Evolutionary conservation across 2,888 invertebrate species (phyloP).

Genomic region (Tinea semifulvella): DNA sequence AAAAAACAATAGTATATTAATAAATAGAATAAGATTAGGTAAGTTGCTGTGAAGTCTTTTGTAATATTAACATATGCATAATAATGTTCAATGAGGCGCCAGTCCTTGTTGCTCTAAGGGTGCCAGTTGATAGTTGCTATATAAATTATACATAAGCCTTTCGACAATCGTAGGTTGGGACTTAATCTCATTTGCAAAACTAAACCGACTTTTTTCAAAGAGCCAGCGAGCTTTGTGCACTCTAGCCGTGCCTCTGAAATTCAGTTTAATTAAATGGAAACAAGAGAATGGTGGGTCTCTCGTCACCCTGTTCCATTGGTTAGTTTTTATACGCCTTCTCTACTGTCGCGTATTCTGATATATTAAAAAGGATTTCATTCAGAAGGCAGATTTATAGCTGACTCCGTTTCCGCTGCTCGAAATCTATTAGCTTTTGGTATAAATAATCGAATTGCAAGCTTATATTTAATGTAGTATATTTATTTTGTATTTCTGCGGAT

Average conservation of each 20-base stretch:
- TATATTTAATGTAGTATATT: no score
- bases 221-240: conserved; percentile 21
- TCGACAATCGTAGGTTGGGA: conserved; percentile 9
- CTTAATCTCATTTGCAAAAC: conserved; percentile 45
- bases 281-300: conserved; percentile 48
- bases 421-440: conserved; percentile 8
- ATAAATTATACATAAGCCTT: conserved; percentile 8
- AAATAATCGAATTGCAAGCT: conserved; percentile 7
- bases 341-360: conserved; percentile 30
- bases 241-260: conserved; percentile 41
- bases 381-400: conserved; percentile 39
- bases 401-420: conserved; percentile 34
- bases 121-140: no score
- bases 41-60: no score
- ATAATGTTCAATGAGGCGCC: no score
- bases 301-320: conserved; percentile 40
- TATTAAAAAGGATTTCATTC: conserved; percentile 33
- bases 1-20: no score
- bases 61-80: no score
- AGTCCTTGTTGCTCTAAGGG: no score
- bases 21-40: no score
- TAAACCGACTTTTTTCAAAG: conserved; percentile 39
- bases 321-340: conserved; percentile 34
- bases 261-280: conserved; percentile 61
- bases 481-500: no score